Evolutionary conservation across 2,113 vertebrate species (phyloP), one percentile per base, ranked within the genome.

Genomic region (Paratilapia polleni): DNA sequence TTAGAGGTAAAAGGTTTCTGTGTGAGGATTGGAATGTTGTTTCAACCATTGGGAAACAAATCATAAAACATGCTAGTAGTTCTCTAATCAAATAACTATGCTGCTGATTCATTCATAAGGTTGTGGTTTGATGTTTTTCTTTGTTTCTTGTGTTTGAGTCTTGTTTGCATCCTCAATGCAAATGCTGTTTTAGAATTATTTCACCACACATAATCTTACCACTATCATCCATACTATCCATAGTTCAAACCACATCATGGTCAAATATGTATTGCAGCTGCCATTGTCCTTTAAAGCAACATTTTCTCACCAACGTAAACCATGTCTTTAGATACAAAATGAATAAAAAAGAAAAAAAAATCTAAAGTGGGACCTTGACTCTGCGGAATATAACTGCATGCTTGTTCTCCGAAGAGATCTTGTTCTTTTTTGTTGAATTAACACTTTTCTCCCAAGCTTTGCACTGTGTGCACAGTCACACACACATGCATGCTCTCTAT

Each of bases 1-100:
- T 88, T 84, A 86, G 68, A 87, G 31, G 62, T 87, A 63, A 86
- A 91, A 84, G 60, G 54, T 81, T 82, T 86, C 6, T 64, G 47
- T 66, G 43, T 82, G 19, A 57, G 47, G 77, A 58, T 73, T 82
- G 28, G 47, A 74, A 81, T 54, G 9, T 24, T 31, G 22, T 63
- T 81, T 61, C 20, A 74, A 76, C 49, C 14, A 77, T 80, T 59
- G n/a, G 64, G 49, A 86, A 52, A 11, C 15, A 26, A 60, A n/a
- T 20, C 20, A 19, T 54, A 52, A 36, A 83, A 63, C 36, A n/a
- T 61, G 22, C 12, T 19, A 17, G 20, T 78, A 14, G 31, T 22
- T 58, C 20, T 49, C 56, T 81, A 36, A 60, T 79, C n/a, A 77
- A 81, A 77, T 47, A 28, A 54, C 24, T 59, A 22, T 52, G 38